Evolutionary conservation across 2,888 invertebrate species (phyloP).

Genomic region (Plebejus argus): DNA sequence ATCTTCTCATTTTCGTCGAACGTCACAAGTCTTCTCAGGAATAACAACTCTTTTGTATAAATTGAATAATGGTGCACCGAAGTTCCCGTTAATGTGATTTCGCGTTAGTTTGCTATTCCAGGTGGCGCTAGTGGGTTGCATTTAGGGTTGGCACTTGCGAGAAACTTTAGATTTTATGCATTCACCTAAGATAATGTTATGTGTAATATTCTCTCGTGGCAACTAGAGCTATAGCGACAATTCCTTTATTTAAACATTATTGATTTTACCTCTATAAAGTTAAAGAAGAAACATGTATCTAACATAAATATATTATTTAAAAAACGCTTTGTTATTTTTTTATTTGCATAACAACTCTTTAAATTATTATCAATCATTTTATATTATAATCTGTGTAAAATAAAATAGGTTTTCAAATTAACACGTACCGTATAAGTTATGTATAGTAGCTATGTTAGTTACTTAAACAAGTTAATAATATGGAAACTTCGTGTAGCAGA

Average conservation of each 20-base stretch:
- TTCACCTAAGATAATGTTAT: not conserved
- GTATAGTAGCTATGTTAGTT: not conserved
- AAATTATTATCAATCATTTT: too few relatives aligned
- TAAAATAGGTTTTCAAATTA: not conserved
- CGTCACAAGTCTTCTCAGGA: not conserved
- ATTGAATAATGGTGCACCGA: constrained; percentile 15
- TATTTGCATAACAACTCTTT: too few relatives aligned
- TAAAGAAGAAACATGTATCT: too few relatives aligned
- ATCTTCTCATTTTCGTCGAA: not conserved
- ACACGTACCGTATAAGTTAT: not conserved
- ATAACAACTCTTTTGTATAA: constrained; percentile 19
- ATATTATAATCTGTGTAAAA: not conserved
- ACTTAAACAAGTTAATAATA: not conserved
- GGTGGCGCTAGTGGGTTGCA: constrained; percentile 13
- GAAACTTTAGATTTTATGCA: not conserved
- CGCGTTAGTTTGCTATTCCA: constrained; percentile 18
- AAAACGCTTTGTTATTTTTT: too few relatives aligned
- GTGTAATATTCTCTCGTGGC: too few relatives aligned
- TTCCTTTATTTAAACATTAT: too few relatives aligned
- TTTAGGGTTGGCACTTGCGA: not conserved
- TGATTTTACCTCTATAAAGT: too few relatives aligned
- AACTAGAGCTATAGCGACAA: too few relatives aligned
- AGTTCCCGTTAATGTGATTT: constrained; percentile 17
- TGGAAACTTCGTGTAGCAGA: not conserved
- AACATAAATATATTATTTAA: too few relatives aligned